Evolutionary conservation across 2,888 invertebrate species (phyloP).

Genomic region (Campoplex capitator): DNA sequence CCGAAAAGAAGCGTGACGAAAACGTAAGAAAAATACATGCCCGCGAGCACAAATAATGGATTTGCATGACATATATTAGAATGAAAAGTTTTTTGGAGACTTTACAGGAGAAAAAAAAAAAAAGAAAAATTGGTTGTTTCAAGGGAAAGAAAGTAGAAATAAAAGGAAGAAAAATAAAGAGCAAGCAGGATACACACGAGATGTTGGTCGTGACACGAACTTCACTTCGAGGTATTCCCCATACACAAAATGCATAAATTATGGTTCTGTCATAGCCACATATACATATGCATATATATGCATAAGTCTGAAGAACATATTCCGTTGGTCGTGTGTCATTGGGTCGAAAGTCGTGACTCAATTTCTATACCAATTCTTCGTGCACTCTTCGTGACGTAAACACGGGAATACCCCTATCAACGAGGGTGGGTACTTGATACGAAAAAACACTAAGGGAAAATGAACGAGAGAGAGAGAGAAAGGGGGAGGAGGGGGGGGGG

Average conservation of each 20-base stretch:
- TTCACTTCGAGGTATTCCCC: conserved; percentile 18
- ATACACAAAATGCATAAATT: conserved; percentile 27
- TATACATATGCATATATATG: background rate
- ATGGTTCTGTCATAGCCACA: background rate
- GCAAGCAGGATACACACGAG: background rate
- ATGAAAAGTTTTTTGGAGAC: background rate
- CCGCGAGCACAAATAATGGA: background rate
- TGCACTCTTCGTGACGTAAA: conserved; percentile 27
- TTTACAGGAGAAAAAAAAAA: background rate
- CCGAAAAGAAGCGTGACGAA: background rate
- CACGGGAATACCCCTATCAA: conserved; percentile 15
- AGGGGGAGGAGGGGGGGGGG: background rate
- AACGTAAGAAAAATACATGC: background rate
- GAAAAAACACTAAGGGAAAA: background rate
- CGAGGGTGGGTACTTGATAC: background rate
- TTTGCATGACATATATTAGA: background rate
- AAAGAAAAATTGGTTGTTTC: background rate
- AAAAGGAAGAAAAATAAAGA: background rate
- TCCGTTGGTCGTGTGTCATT: conserved; percentile 34
- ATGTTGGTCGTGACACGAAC: conserved; percentile 20
- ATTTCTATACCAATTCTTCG: conserved; percentile 31
- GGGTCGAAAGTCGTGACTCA: conserved; percentile 47
- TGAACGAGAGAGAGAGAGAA: background rate
- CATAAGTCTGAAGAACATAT: conserved; percentile 15
- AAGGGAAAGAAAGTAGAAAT: background rate